Evolutionary conservation across 1,140 invertebrate species (phyloP), one percentile per base, ranked within the genome.

Genomic region (Eumeta japonica): DNA sequence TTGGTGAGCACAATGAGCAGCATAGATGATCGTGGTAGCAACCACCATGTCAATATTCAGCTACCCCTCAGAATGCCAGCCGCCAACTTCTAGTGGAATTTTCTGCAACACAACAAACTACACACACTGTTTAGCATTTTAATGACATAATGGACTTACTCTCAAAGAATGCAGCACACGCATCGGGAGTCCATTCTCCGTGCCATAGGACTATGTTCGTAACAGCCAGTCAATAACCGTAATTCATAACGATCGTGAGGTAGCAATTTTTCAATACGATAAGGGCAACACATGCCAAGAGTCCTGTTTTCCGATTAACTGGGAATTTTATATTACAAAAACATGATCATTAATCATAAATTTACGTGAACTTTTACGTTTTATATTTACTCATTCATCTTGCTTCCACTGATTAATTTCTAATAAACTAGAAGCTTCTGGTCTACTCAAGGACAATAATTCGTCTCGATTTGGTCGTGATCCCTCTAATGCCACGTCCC

Each of bases 131-230:
- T n/a, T n/a, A n/a, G n/a, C n/a, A n/a, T n/a, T n/a, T 7, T 11
- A 19, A 16, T 11, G 18, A 20, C 30, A 10, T 34, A 24, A 37
- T 31, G 18, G 32, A 35, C 31, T 38, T 29, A 38, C 37, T 13
- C 1, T 35, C 37, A 19, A 52, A 52, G 12, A 46, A 44, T n/a
- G 37, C 27, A 17, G 46, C 13, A 35, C 49, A 48, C 2, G 37
- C 31, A 0, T 52, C 46, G 1, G 39, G 36, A 17, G 19, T 20
- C 43, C 43, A 45, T 24, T 45, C 43, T 3, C 43, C 43, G 10
- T 34, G 35, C 43, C 39, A 46, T 5, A 36, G 43, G 30, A 46
- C 39, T 36, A 46, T 37, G 10, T 37, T 37, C 20, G 40, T 27
- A 3, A 35, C 35, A 12, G 43, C 43, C 43, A 15, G 27, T 24